Base-by-base conservation (phyloP, 2,113 vertebrate species). In the Nicator chloris region DNA sequence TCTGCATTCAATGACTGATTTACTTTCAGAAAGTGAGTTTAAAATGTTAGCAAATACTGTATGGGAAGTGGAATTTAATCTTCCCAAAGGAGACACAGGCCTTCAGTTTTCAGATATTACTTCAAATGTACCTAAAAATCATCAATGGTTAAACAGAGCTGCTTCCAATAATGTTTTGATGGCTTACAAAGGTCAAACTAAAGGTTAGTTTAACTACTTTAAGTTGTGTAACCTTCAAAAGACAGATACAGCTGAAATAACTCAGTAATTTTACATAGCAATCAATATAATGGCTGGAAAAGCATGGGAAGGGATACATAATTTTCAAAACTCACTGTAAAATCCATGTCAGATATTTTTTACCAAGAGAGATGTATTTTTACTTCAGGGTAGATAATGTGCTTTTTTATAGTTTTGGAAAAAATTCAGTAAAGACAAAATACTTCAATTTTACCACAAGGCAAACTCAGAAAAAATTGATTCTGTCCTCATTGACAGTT, bases 131-230 rank as follows among this genome's bases (percentile, higher is more conserved):
- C 16, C 49, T 88, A 86, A 88, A 91, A 92, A 57, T 86, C 82
- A 79, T 69, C 68, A 69, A 33, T 66, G 27, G 91, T 88, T 94
- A 94, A 95, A 85, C 20, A 83, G 78, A 61, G 15, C 56, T 91
- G 30, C 42, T 91, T 91, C 57, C 71, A 83, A 66, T 73, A 88
- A 84, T 86, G 84, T 94, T 96, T 92, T 83, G 77, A 82, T 90
- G 73, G 45, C 60, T 93, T 86, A 68, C 16, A 91, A 94, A 95
- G 68, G 88, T 94, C 96, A 94, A 66, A 81, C 40, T 83, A 86
- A 95, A 95, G 93, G 64, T 93, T 93, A 83, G 70, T 82, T 94
- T 94, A 83, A 86, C 82, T 90, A 33, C 92, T 96, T 94, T 78
- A 69, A 81, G 73, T 86, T 81, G 44, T 7, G 75, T 73, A 93